Conservation (phyloP, 1,140 invertebrate genomes). For the Cryptotermes secundus region DNA sequence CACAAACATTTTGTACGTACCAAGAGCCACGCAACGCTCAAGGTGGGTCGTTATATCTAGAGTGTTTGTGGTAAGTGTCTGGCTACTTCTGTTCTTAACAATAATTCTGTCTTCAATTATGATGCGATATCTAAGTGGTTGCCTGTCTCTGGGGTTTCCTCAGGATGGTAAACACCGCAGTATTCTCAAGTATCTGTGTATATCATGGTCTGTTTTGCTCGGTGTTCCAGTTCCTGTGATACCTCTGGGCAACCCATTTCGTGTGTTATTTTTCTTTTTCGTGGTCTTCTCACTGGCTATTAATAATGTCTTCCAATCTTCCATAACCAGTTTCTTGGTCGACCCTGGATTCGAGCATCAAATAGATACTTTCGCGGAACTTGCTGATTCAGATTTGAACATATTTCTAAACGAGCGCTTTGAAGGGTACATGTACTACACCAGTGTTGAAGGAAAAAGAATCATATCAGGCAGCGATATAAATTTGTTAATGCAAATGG, state of each 20-base stretch:
- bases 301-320: not conserved
- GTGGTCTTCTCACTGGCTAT: not conserved
- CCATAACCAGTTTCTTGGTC: not conserved
- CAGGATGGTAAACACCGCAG: not conserved
- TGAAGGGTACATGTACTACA: not conserved
- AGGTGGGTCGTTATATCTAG: not conserved
- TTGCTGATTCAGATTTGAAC: not conserved
- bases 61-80: not conserved
- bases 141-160: not conserved
- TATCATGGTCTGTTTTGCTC: not conserved
- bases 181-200: not conserved
- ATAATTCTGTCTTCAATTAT: not conserved
- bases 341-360: not conserved
- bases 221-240: not conserved
- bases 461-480: not conserved
- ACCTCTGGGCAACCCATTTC: not conserved
- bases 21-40: not conserved
- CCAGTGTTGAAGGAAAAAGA: not conserved
- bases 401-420: not conserved
- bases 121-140: not conserved
- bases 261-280: not conserved
- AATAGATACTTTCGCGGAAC: not conserved
- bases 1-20: not conserved
- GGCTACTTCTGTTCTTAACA: not conserved
- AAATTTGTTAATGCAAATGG: not conserved